Evolutionary conservation across 2,113 vertebrate species (phyloP).

Genomic region (Setophaga kirtlandii): DNA sequence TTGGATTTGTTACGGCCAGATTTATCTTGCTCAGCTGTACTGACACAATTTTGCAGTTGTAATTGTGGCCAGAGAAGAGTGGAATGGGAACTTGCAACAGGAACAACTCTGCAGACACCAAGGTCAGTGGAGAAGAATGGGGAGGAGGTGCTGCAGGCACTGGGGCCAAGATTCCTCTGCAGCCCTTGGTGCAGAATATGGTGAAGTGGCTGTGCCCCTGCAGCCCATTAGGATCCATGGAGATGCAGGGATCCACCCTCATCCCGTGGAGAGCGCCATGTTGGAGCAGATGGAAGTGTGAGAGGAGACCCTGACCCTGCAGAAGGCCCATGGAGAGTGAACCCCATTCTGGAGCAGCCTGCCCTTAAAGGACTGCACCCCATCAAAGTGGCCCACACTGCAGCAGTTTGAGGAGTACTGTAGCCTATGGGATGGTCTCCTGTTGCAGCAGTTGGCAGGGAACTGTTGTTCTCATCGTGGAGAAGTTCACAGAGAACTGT

Average conservation of each 20-base stretch:
- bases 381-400: rapidly evolving
- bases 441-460: rapidly evolving
- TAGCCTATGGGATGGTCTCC: neutral
- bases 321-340: neutral
- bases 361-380: neutral
- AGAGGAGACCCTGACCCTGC: too few species aligned
- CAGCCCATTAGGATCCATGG: neutral
- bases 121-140: neutral
- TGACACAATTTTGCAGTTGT: neutral
- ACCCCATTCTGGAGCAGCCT: neutral
- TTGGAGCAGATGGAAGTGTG: too few species aligned
- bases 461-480: neutral
- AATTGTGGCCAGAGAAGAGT: neutral
- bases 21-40: neutral
- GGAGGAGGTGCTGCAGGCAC: neutral
- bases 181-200: neutral
- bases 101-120: neutral
- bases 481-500: too few species aligned
- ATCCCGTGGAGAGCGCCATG: neutral
- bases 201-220: neutral
- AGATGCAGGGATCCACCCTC: neutral
- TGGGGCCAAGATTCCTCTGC: too few species aligned
- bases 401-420: neutral
- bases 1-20: neutral
- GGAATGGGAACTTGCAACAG: neutral